Conservation (phyloP, 2,888 invertebrate species). For the Arrhopalites spinosus region DNA sequence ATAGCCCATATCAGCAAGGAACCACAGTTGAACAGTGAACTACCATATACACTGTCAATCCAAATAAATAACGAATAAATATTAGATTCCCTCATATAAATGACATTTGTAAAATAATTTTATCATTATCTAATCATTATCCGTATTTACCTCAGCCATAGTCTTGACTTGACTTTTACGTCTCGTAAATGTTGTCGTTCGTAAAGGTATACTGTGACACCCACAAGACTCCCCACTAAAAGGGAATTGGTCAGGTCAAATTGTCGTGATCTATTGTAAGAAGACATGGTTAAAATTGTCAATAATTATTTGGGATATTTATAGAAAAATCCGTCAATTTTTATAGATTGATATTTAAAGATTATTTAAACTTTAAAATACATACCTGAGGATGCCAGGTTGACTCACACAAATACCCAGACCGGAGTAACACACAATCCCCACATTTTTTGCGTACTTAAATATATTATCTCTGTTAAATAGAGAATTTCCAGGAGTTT, state of each 20-base stretch:
- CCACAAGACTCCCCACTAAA: constrained; percentile 46
- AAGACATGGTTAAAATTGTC: no score
- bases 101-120: no score
- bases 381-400: constrained; percentile 47
- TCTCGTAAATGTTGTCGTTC: constrained; percentile 47
- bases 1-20: constrained; percentile 53
- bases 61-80: neutral
- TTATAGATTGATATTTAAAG: no score
- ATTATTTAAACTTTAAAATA: constrained; percentile 4
- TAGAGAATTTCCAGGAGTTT: neutral
- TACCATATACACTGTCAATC: constrained; percentile 42
- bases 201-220: constrained; percentile 44
- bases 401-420: constrained; percentile 49
- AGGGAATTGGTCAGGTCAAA: constrained; percentile 49
- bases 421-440: constrained; percentile 44
- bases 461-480: constrained; percentile 42
- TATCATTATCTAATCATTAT: neutral
- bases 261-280: constrained; percentile 14
- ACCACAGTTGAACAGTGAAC: constrained; percentile 52
- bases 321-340: no score
- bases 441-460: constrained; percentile 48
- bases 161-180: constrained; percentile 38
- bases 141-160: constrained; percentile 44
- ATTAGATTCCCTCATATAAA: no score
- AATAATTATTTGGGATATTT: no score